Evolutionary conservation across 2,113 vertebrate species (phyloP).

Genomic region (Pygoscelis adeliae): DNA sequence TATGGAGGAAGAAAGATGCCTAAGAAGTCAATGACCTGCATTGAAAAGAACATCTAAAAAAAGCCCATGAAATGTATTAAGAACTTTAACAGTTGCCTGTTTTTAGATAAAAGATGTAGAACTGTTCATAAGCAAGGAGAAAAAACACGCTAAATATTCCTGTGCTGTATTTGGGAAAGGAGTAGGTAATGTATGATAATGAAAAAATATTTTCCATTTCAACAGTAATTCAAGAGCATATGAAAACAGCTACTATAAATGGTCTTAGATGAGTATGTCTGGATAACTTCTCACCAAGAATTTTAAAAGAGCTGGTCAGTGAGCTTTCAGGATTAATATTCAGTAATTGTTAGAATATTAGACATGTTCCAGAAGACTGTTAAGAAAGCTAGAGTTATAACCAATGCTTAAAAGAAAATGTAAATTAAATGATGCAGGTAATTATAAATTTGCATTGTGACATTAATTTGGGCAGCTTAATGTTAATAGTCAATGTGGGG

Average conservation of each 20-base stretch:
- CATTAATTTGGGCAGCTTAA: neutral
- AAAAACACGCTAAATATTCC: neutral
- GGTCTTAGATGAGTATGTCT: neutral
- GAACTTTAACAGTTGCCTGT: neutral
- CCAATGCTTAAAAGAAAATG: neutral
- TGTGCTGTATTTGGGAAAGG: neutral
- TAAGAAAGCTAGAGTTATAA: constrained; percentile 9
- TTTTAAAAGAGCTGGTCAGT: constrained; percentile 9
- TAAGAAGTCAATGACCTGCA: neutral
- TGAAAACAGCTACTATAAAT: constrained; percentile 19
- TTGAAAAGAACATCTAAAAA: neutral
- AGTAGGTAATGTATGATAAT: neutral
- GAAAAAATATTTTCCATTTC: constrained; percentile 46
- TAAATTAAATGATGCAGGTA: neutral
- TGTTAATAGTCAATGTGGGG: neutral
- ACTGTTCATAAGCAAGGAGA: neutral
- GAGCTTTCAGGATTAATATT: constrained; percentile 28
- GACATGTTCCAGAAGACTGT: neutral
- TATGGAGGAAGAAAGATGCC: constrained; percentile 2
- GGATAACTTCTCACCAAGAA: constrained; percentile 10
- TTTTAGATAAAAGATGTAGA: neutral
- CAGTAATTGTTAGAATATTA: constrained; percentile 20
- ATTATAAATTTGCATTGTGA: neutral
- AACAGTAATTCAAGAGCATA: constrained; percentile 24
- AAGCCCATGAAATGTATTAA: neutral